Base-by-base conservation (phyloP, 2,888 invertebrate species). In the Spialia ferax region DNA sequence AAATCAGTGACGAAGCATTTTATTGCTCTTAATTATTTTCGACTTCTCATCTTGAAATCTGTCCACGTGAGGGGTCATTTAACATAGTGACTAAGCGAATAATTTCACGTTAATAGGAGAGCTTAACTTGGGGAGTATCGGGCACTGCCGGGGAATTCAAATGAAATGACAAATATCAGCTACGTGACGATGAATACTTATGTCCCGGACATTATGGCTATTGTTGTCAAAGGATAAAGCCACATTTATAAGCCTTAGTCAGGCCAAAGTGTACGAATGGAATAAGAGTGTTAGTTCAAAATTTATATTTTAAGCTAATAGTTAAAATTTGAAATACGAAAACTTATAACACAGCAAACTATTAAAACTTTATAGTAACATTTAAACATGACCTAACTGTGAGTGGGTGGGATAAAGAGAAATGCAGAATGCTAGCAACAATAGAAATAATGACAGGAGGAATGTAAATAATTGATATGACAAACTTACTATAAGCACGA, bases 131-230 rank as follows among this genome's bases (percentile, higher is more conserved):
- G 32, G 26, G n/a, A 65, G 32, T 48, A 50, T 38, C 23, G 50
- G 22, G 50, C 38, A 65, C 50, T 18, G 59, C 50, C 38, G 50
- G 38, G 22, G 62, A 59, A 59, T 65, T 65, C 23, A 57, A 65
- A 59, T 48, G 57, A 50, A 66, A 66, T 66, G 54, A 60, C 61
- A 55, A 67, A 63, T 63, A 63, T 63, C 50, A 60, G 60, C 38
- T 60, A 70, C 70, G 70, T 62, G 59, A 52, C 68, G 15, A 48
- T 52, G 57, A 52, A 66, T 62, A 66, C 63, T 55, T 38, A 38
- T 38, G n/a, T 63, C 32, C 23, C 18, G 52, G 59, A 18, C 20
- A 54, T 65, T 65, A 65, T 52, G 10, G 57, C 13, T n/a, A 60
- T 65, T 52, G 26, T 45, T 42, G n/a, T 52, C 38, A 55, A 63